Conservation (phyloP, 2,113 vertebrate genomes). For the Lycocorax pyrrhopterus region DNA sequence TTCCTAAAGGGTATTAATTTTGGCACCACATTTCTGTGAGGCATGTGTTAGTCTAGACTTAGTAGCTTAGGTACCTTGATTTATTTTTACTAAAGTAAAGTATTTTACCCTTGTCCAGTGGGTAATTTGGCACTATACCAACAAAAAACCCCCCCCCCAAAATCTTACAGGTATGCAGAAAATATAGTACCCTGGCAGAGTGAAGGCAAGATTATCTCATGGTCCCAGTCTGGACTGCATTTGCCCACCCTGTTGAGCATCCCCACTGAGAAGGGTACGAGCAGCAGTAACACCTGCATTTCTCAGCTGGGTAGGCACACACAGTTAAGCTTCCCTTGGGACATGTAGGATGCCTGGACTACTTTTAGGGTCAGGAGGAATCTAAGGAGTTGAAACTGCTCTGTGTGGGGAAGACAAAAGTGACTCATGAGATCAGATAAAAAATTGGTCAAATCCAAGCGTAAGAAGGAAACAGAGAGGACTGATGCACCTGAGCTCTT, state of each 20-base stretch:
- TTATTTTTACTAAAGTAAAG: background rate
- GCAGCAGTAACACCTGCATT: background rate
- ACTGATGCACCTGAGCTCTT: background rate
- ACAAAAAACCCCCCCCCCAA: background rate
- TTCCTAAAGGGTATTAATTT: background rate
- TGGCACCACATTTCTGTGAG: background rate
- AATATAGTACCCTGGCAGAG: background rate
- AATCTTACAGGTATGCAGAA: background rate
- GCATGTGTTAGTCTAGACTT: background rate
- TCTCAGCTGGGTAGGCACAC: background rate
- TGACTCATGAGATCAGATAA: background rate
- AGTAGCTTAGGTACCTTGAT: background rate
- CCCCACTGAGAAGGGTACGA: background rate
- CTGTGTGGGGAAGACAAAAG: background rate
- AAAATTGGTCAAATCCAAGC: background rate
- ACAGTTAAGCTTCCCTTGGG: background rate
- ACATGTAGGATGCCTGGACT: background rate
- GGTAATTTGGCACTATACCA: background rate
- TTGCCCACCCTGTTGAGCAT: background rate
- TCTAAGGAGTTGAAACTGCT: background rate
- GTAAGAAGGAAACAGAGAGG: background rate
- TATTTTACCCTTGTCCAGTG: background rate
- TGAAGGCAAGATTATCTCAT: background rate
- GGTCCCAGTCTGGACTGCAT: background rate
- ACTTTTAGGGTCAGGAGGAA: background rate